Evolutionary conservation across 2,113 vertebrate genomes (phyloP), one percentile per base, ranked within the genome.

Genomic region (Cromileptes altivelis): DNA sequence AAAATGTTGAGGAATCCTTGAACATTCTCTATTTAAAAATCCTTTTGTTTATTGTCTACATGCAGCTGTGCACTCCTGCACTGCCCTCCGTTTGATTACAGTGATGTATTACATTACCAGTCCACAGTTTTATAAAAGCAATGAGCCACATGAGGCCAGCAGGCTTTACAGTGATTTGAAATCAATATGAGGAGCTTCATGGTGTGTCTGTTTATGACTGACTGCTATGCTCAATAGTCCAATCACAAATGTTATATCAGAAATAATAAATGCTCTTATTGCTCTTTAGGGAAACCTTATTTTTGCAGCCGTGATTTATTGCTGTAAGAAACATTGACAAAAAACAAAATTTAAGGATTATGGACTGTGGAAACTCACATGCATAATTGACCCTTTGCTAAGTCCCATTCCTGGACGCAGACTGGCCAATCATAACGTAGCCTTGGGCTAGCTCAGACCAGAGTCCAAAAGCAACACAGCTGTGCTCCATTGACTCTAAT

Each of bases 141-240:
- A 4, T 42, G 76, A 81, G 74, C 67, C 80, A 62, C 77, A 56
- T 18, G 73, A 76, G 74, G 42, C 65, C 69, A 14, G 8, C 64
- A 14, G 8, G 69, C 25, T 71, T 81, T 71, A 65, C 33, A 57
- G 62, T 58, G 74, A 75, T 84, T 74, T 64, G 67, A 81, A 84
- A 86, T 88, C 85, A 84, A 88, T 85, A 77, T 1, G 18, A 47
- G 45, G 8, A 73, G 69, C 65, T 60, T 47, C 50, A 21, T n/a
- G 63, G 42, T 12, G 55, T 63, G 49, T 78, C 62, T 55, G 6
- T 67, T 78, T 61, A 72, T 72, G 45, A 88, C 30, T 15, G 40
- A 73, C 11, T 61, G 42, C 55, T 77, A 7, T 52, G 17, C 2
- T 37, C 18, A 19, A 70, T 7, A 53, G 37, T 49, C n/a, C 37